A percentile compares a stretch with the other conserved stretches of the same genome.
Evolutionary conservation across 2,113 vertebrate species (phyloP).

Genomic region (Macheiramphus alcinus): DNA sequence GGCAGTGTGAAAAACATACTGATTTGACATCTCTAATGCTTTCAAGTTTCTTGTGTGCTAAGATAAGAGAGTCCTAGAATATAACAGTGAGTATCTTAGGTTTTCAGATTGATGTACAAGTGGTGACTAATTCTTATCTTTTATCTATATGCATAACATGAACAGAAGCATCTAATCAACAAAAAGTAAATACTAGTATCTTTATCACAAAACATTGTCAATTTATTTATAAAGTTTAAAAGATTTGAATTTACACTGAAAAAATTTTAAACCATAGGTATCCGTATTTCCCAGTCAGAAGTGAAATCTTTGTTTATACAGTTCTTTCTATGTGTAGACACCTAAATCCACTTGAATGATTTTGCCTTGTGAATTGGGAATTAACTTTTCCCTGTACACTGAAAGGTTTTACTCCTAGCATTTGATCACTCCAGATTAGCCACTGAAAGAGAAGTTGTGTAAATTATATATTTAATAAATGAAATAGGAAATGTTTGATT

Average conservation of each 20-base stretch:
- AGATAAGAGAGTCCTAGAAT: neutral
- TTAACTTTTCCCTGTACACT: neutral
- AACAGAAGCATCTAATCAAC: neutral
- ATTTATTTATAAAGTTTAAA: neutral
- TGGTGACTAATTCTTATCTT: neutral
- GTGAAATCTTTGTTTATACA: neutral
- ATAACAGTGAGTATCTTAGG: neutral
- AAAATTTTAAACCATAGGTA: neutral
- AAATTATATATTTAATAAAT: neutral
- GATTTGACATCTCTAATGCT: neutral
- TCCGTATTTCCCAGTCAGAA: neutral
- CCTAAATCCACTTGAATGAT: neutral
- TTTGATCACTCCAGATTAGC: neutral
- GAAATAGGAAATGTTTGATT: neutral
- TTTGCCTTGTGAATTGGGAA: neutral
- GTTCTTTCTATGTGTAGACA: neutral
- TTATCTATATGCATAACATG: neutral
- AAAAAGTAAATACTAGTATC: neutral
- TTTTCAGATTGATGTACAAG: neutral
- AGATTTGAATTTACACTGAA: neutral
- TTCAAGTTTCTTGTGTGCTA: neutral
- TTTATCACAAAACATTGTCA: neutral
- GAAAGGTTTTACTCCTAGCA: neutral
- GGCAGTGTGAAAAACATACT: neutral
- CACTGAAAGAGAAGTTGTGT: neutral